A percentile compares a stretch with the other conserved stretches of the same genome.
phyloP scores from a whole-genome alignment of 2,888 invertebrate genomes.

The Tinea semifulvella region DNA sequence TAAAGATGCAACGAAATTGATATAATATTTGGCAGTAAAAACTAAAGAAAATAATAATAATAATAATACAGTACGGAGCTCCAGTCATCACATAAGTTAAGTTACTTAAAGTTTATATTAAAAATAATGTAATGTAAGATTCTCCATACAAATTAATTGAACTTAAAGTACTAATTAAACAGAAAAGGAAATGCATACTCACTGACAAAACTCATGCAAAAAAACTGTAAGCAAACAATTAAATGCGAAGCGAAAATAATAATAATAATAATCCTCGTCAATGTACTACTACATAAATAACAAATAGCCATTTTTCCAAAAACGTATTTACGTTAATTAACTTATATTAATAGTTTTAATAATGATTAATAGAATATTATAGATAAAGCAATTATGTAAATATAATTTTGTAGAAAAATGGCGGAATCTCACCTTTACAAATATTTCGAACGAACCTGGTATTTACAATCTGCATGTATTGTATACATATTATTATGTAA shows the following conservation, averaged over 20 bases:
- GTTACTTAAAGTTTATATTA: background rate
- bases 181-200: conserved; percentile 60
- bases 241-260: conserved; percentile 61
- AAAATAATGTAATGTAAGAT: background rate
- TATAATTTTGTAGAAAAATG: background rate
- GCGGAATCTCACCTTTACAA: conserved; percentile 1
- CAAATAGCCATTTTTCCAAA: background rate
- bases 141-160: background rate
- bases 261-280: conserved; percentile 29
- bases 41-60: background rate
- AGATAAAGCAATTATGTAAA: background rate
- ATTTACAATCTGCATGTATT: conserved; percentile 4
- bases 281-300: background rate
- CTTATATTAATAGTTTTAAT: no score
- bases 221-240: conserved; percentile 62
- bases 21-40: background rate
- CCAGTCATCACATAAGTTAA: conserved; percentile 2
- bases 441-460: background rate
- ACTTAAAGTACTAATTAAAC: conserved; percentile 21
- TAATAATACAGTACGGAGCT: background rate
- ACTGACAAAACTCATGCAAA: conserved; percentile 60
- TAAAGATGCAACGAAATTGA: background rate
- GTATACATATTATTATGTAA: background rate
- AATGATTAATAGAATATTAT: background rate
- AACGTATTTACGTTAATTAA: background rate